Evolutionary conservation across 2,888 invertebrate species (phyloP).

Genomic region (Cephonodes hylas): DNA sequence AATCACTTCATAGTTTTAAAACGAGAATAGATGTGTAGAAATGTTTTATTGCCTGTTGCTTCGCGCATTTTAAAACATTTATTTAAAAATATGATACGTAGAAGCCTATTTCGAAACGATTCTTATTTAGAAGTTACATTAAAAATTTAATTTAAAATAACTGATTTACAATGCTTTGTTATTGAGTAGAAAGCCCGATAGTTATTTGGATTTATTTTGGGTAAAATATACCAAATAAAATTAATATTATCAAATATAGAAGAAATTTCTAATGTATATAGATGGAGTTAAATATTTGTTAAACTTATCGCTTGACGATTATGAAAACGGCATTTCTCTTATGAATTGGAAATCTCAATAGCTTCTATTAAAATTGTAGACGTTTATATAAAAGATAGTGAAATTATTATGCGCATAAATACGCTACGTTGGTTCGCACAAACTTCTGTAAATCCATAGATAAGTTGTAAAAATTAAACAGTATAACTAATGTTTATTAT

Average conservation of each 20-base stretch:
- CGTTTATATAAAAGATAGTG: neutral
- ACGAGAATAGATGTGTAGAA: neutral
- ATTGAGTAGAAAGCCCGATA: neutral
- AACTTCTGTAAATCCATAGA: constrained; percentile 18
- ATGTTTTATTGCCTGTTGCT: neutral
- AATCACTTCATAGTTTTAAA: neutral
- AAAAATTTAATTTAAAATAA: neutral
- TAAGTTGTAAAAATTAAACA: constrained; percentile 6
- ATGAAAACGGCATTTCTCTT: neutral
- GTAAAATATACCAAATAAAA: neutral
- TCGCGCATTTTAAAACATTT: neutral
- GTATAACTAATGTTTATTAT: neutral
- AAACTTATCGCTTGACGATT: neutral
- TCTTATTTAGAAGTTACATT: neutral
- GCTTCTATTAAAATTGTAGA: constrained; percentile 2
- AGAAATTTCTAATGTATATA: neutral
- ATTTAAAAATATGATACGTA: neutral
- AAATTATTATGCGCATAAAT: constrained; percentile 17
- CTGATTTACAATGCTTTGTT: neutral
- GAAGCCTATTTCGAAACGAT: neutral
- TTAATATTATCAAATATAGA: neutral
- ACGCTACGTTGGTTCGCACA: constrained; percentile 26
- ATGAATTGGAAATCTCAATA: neutral
- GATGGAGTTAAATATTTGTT: neutral
- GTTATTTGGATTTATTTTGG: neutral